phyloP scores from a whole-genome alignment of 2,113 vertebrate species.

The Pelvicachromis taeniatus region DNA sequence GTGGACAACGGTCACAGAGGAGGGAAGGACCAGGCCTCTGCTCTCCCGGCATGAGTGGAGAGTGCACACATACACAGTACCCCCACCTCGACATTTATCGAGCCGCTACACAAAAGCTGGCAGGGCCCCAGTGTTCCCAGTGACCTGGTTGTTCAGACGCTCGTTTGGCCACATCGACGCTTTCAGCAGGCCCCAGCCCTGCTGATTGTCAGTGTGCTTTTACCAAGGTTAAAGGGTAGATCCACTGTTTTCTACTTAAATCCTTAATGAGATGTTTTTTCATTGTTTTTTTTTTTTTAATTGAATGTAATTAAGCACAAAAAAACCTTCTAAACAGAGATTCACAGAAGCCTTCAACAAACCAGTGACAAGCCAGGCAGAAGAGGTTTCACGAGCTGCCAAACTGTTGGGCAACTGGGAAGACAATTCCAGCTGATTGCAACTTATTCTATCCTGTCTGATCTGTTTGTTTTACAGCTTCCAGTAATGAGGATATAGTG shows the following conservation, averaged over 20 bases:
- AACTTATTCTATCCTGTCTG: not conserved
- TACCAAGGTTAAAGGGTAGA: slow-evolving; percentile 8
- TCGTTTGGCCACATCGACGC: slow-evolving; percentile 1
- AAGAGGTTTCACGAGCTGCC: not conserved
- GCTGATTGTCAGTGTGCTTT: not conserved
- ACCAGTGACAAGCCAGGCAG: not conserved
- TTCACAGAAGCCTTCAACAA: not conserved
- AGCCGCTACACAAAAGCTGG: slow-evolving; percentile 51
- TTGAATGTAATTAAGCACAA: not conserved
- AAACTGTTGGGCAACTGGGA: not conserved
- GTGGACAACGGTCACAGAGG: slow-evolving; percentile 71
- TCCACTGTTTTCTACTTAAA: not conserved
- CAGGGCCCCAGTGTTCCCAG: slow-evolving; percentile 49
- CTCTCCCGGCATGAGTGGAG: slow-evolving; percentile 47
- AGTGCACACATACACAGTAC: slow-evolving; percentile 8
- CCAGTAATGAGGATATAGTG: no score
- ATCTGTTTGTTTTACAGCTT: no score
- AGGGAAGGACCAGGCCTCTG: slow-evolving; percentile 58
- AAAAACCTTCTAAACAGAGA: not conserved
- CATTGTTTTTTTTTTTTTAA: not conserved
- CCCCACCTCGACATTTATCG: slow-evolving; percentile 18
- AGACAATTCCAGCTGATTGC: not conserved
- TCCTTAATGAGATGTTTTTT: not conserved
- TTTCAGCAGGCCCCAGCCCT: slow-evolving; percentile 24
- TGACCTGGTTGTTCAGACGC: slow-evolving; percentile 55